Base-by-base conservation (phyloP, 2,797 vertebrate genomes). In the Paramormyrops hopkinsi region DNA sequence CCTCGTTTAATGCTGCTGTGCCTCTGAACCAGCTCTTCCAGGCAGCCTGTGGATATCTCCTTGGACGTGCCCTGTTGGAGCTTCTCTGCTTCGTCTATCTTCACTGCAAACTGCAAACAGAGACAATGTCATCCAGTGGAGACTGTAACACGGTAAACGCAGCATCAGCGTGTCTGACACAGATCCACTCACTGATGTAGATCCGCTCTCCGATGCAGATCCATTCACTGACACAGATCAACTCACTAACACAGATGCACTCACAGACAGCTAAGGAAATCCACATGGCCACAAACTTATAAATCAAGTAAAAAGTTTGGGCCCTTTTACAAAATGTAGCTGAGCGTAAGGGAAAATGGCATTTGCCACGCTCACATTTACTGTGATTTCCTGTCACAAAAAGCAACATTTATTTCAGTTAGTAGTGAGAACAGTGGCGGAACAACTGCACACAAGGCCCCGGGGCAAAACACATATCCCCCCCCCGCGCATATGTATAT, bases 1-100 rank as follows among this genome's bases (percentile, higher is more conserved):
- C 98, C 97, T 97, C 93, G 97, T 87, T 95, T 96, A 59, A 97
- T 94, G 90, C 91, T 93, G 29, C 95, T 93, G 62, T 97, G 96
- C 37, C 94, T 95, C 86, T 95, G 93, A 87, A 96, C 94, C 4
- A 96, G 92, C 0, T 95, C 95, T 89, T 91, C 93, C 92, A 95
- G 91, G 83, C 92, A 91, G 2, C 96, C 95, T 0, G 92, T 41
- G 48, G 88, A 93, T 29, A 95, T 94, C 89, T 95, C 94, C 29
- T 93, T 92, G 12, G 93, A 94, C 17, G 93, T 79, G n/a, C 91
- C 93, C 90, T 93, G 93, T 91, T 96, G 94, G 17, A 97, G 95
- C 56, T 96, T 95, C 94, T 98, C 97, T n/a, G 96, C 94, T 93
- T 96, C 94, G 89, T 97, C 95, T 48, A 99, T 96, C 92, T 96